phyloP scores from a whole-genome alignment of 2,888 invertebrate species.

The Serrognathus titanus region DNA sequence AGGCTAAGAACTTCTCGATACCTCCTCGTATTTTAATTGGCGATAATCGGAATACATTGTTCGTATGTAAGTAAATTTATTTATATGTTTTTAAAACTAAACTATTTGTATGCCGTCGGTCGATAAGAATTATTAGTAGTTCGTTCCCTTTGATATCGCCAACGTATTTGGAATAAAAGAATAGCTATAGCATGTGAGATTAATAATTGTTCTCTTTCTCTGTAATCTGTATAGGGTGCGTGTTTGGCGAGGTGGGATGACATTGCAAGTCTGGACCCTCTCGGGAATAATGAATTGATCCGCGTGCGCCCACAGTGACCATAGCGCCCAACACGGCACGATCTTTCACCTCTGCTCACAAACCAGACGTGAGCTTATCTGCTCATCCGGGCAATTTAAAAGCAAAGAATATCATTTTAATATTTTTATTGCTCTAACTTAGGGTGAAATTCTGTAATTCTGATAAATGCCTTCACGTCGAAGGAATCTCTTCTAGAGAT shows the following conservation, averaged over 20 bases:
- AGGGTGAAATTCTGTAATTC: conserved; percentile 13
- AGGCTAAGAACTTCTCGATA: too few species aligned
- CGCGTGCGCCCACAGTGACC: conserved; percentile 43
- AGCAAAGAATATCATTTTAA: conserved; percentile 16
- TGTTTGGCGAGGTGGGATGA: conserved; percentile 34
- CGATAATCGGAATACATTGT: too few species aligned
- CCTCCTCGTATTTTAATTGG: too few species aligned
- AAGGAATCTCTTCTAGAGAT: too few species aligned
- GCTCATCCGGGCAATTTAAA: conserved; percentile 20
- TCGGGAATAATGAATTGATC: conserved; percentile 47
- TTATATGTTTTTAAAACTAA: too few species aligned
- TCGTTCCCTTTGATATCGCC: too few species aligned
- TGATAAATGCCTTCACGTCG: too few species aligned
- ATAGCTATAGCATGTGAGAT: conserved; percentile 12
- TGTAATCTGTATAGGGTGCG: conserved; percentile 18
- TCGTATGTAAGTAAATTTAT: too few species aligned
- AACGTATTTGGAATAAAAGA: conserved; percentile 2
- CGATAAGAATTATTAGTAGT: too few species aligned
- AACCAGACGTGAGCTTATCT: conserved; percentile 20
- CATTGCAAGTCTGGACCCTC: conserved; percentile 46
- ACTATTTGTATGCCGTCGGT: too few species aligned
- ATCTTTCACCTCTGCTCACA: conserved; percentile 37
- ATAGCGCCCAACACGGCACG: conserved; percentile 31
- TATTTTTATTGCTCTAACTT: conserved; percentile 17
- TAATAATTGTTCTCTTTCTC: conserved; percentile 16